A percentile compares a stretch with the other conserved stretches of the same genome.
These are phyloP conservation scores for Ctena decussata DNA, from an alignment of 2,888 invertebrate species.

Conservation along the genomic window DNA sequence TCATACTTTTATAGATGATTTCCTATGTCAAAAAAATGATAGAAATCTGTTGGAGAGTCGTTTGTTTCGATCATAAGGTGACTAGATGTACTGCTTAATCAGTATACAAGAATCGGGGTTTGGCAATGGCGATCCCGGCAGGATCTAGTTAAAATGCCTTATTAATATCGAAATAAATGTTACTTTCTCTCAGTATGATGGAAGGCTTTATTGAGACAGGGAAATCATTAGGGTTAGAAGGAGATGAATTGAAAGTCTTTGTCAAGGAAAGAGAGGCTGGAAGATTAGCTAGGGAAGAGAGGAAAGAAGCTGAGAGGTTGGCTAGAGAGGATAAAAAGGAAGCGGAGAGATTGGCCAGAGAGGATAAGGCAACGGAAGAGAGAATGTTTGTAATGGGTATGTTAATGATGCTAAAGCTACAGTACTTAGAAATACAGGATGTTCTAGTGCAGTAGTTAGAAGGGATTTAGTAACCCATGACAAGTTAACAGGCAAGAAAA, in stretches of 20 bases:
- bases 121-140: background rate
- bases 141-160: background rate
- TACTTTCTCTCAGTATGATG: background rate
- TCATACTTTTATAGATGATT: too few species aligned
- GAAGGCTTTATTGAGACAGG: background rate
- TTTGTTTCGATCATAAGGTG: too few species aligned
- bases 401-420: background rate
- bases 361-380: too few species aligned
- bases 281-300: background rate
- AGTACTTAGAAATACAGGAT: constrained; percentile 39
- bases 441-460: constrained; percentile 36
- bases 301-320: background rate
- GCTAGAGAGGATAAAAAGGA: background rate
- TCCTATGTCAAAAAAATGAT: too few species aligned
- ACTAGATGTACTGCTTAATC: too few species aligned
- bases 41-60: too few species aligned
- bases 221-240: background rate
- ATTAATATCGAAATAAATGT: background rate
- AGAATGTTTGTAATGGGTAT: constrained; percentile 16
- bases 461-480: constrained; percentile 9
- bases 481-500: constrained; percentile 29
- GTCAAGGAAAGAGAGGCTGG: background rate
- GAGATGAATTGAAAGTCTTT: background rate
- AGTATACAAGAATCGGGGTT: too few species aligned
- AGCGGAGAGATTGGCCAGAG: too few species aligned